Conservation (phyloP, 1,140 invertebrate species). For the Papilio xuthus region DNA sequence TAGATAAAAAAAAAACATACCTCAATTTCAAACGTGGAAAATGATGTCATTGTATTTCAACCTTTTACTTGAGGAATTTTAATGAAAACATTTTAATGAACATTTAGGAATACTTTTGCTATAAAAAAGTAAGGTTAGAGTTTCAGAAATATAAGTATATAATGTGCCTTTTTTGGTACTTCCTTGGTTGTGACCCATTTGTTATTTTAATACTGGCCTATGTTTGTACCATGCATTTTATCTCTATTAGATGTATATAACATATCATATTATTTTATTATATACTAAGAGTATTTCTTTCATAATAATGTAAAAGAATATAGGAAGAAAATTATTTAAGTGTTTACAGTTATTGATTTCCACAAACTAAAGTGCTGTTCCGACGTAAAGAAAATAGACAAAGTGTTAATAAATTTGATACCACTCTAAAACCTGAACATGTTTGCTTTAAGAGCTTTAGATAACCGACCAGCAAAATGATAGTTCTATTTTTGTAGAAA, state of each 20-base stretch:
- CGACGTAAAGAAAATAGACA: not conserved
- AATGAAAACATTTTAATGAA: no score
- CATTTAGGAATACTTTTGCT: no score
- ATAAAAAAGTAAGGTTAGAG: no score
- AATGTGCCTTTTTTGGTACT: no score
- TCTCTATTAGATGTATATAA: no score
- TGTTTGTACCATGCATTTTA: no score
- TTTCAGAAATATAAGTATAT: no score
- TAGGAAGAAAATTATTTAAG: no score
- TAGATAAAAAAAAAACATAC: conserved; percentile 8
- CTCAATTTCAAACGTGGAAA: not conserved
- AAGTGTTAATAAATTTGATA: conserved; percentile 16
- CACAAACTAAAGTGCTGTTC: conserved; percentile 1
- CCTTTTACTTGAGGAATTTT: no score
- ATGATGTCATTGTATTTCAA: not conserved
- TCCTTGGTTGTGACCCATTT: no score
- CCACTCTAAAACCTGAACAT: conserved; percentile 9
- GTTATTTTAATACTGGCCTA: no score
- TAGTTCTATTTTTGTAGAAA: conserved; percentile 37
- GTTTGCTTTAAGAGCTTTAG: conserved; percentile 32
- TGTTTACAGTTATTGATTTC: not conserved
- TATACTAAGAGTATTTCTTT: not conserved
- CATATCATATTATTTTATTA: no score
- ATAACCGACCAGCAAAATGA: conserved; percentile 16
- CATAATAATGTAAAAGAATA: not conserved